Percentiles rank a stretch among this genome's conserved stretches.
These are phyloP conservation scores for Styela plicata DNA, from an alignment of 23 tunicate genomes.

Conservation along the genomic window DNA sequence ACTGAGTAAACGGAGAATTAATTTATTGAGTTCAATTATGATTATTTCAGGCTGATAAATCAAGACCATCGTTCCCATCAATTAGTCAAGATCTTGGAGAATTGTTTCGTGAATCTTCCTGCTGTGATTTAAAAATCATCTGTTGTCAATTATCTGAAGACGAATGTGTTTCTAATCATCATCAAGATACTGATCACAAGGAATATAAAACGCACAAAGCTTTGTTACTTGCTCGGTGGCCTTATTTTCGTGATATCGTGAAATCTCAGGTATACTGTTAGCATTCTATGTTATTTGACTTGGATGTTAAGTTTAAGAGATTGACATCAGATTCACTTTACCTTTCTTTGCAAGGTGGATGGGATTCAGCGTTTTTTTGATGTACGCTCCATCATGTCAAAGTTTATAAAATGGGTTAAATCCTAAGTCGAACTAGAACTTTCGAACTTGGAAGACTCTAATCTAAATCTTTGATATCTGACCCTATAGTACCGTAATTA, in stretches of 20 bases:
- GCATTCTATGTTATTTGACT: background rate
- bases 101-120: slow-evolving; percentile 20
- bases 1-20: no score
- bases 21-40: no score
- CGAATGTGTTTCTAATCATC: background rate
- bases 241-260: slow-evolving; percentile 6
- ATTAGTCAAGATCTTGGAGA: slow-evolving; percentile 36
- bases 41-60: slow-evolving; percentile 54
- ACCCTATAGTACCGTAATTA: no score
- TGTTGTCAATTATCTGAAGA: slow-evolving; percentile 11
- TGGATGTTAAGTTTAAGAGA: background rate
- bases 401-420: background rate
- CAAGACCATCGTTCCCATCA: slow-evolving; percentile 19
- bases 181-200: slow-evolving; percentile 1
- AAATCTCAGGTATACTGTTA: background rate
- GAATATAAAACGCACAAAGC: slow-evolving; percentile 33
- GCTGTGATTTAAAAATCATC: slow-evolving; percentile 40
- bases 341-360: no score
- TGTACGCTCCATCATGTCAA: no score
- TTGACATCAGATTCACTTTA: background rate
- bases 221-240: slow-evolving; percentile 27
- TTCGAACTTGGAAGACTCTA: background rate
- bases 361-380: no score
- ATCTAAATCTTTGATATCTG: no score
- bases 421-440: background rate